These are phyloP conservation scores for Piscicola geometra DNA, from an alignment of 2,888 invertebrate genomes.

Conservation along the genomic window DNA sequence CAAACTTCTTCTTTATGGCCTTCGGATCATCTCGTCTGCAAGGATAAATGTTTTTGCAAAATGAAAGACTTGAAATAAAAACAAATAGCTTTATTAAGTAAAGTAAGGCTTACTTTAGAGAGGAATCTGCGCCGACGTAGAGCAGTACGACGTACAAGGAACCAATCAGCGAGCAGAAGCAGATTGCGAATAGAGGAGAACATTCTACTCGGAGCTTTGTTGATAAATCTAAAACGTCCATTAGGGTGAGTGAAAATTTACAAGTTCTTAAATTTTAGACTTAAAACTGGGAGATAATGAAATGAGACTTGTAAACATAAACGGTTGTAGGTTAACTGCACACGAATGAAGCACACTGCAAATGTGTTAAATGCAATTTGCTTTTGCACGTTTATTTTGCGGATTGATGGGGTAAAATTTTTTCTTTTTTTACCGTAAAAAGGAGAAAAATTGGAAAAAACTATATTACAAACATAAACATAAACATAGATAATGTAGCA, in stretches of 20 bases:
- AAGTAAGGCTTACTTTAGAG: slow-evolving; percentile 28
- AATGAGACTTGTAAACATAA: too few relatives aligned
- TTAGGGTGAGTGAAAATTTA: slow-evolving; percentile 60
- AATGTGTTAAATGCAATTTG: too few relatives aligned
- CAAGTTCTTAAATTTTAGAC: too few relatives aligned
- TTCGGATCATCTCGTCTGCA: slow-evolving; percentile 71
- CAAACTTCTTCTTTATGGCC: slow-evolving; percentile 78
- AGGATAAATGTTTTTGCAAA: slow-evolving; percentile 6
- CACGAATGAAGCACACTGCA: too few relatives aligned
- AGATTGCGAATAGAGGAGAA: not conserved
- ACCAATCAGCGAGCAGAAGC: slow-evolving; percentile 32
- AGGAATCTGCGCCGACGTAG: slow-evolving; percentile 29
- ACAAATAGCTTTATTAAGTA: not conserved
- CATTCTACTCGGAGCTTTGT: slow-evolving; percentile 44
- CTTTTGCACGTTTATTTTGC: too few relatives aligned
- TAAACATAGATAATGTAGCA: too few relatives aligned
- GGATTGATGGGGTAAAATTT: too few relatives aligned
- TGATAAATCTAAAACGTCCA: slow-evolving; percentile 46
- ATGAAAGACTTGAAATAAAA: not conserved
- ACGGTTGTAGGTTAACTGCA: too few relatives aligned
- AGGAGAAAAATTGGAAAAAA: too few relatives aligned
- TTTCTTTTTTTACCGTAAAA: too few relatives aligned
- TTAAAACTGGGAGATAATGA: too few relatives aligned
- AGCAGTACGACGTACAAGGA: slow-evolving; percentile 31
- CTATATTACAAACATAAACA: too few relatives aligned